Conservation (phyloP, 2,113 vertebrate species). For the Platanista minor region DNA sequence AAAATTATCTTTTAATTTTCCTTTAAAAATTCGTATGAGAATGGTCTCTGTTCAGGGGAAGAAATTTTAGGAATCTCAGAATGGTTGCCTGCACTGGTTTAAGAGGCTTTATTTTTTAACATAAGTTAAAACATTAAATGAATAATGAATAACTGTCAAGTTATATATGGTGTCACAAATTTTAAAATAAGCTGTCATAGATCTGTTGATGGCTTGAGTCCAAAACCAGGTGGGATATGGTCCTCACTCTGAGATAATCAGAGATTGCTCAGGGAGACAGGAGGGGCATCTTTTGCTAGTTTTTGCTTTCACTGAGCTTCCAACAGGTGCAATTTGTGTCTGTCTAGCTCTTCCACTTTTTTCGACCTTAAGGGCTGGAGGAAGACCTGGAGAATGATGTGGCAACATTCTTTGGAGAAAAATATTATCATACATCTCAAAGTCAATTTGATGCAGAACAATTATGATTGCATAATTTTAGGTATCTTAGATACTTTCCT, state of each 20-base stretch:
- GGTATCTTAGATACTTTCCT: neutral
- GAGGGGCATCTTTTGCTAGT: neutral
- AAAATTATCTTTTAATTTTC: neutral
- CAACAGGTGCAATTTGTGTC: fast-evolving
- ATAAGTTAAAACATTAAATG: neutral
- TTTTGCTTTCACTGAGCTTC: neutral
- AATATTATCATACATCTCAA: neutral
- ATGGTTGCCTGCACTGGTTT: neutral
- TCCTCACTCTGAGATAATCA: neutral
- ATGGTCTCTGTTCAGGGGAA: neutral
- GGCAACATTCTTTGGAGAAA: neutral
- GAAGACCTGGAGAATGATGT: neutral
- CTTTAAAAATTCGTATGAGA: neutral
- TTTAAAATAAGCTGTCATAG: neutral
- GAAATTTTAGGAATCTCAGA: neutral
- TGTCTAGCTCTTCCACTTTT: neutral
- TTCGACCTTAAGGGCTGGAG: neutral
- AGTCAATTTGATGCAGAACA: neutral
- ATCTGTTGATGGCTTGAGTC: neutral
- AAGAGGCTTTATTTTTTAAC: neutral
- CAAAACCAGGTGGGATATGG: too few relatives aligned
- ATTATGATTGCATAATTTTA: neutral
- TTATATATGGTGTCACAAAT: neutral
- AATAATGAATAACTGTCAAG: neutral
- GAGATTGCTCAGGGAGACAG: neutral